Evolutionary conservation across 2,113 vertebrate species (phyloP).

Genomic region (Periophthalmodon schlosseri): DNA sequence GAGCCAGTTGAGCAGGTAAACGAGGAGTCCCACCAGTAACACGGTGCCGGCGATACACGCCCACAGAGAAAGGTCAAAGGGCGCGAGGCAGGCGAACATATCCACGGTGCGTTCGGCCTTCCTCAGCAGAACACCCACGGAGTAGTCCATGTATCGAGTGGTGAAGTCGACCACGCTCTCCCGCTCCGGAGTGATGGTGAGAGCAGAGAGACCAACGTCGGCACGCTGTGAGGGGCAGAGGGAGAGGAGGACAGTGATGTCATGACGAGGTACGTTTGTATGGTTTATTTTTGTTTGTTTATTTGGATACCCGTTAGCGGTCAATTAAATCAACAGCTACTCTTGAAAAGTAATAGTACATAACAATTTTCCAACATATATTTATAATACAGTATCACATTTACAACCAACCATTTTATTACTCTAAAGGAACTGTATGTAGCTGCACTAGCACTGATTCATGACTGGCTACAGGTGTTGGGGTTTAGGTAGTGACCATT

Average conservation of each 20-base stretch:
- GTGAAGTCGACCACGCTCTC: slow-evolving; percentile 98
- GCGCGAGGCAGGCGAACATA: slow-evolving; percentile 97
- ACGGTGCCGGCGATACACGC: slow-evolving; percentile 97
- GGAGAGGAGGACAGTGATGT: slow-evolving; percentile 1
- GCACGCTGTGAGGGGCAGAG: slow-evolving; percentile 82
- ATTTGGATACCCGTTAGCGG: no score
- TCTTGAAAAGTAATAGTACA: no score
- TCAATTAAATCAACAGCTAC: no score
- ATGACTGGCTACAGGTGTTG: no score
- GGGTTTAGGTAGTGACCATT: no score
- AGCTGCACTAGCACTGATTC: no score
- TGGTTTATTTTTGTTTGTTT: no score
- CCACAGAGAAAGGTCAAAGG: slow-evolving; percentile 96
- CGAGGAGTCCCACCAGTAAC: slow-evolving; percentile 90
- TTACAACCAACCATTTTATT: no score
- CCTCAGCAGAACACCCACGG: slow-evolving; percentile 91
- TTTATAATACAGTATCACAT: no score
- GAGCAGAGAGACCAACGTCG: slow-evolving; percentile 94
- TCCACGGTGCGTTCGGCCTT: slow-evolving; percentile 96
- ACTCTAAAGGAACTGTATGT: no score
- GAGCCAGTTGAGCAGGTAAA: slow-evolving; percentile 97
- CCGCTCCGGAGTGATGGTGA: slow-evolving; percentile 96
- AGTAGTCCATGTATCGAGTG: slow-evolving; percentile 98
- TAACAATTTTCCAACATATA: no score
- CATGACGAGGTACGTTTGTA: no score